These are phyloP conservation scores for Agapornis roseicollis DNA, from an alignment of 2,113 vertebrate species.

Conservation along the genomic window DNA sequence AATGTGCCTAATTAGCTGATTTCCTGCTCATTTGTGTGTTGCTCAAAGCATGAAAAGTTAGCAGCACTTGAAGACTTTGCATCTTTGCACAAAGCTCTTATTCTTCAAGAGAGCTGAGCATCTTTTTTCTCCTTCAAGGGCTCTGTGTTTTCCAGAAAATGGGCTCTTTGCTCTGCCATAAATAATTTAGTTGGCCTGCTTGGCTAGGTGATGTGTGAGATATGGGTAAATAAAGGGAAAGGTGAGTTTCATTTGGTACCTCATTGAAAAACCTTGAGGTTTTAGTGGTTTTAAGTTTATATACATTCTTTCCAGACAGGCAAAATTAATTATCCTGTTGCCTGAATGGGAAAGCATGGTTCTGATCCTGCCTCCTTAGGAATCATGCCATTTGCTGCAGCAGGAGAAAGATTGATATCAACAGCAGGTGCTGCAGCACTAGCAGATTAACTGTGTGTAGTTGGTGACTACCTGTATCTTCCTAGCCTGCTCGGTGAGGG, in stretches of 20 bases:
- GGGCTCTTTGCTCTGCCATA: neutral
- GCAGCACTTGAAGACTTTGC: neutral
- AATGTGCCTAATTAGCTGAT: constrained; percentile 40
- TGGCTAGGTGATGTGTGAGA: neutral
- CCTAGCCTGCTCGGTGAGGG: rapidly evolving
- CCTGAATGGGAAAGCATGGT: neutral
- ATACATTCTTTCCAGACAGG: neutral
- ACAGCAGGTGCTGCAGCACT: neutral
- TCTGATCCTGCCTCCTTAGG: neutral
- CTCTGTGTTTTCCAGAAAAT: neutral
- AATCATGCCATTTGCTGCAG: neutral
- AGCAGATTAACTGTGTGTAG: neutral
- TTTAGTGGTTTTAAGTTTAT: neutral
- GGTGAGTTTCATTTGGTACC: neutral
- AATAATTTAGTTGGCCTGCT: neutral
- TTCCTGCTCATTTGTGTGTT: constrained; percentile 24
- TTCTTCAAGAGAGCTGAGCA: neutral
- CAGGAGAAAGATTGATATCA: neutral
- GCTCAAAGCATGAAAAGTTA: constrained; percentile 23
- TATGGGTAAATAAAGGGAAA: neutral
- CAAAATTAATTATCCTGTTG: neutral
- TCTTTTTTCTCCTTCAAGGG: neutral
- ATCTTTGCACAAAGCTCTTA: neutral
- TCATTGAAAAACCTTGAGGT: neutral
- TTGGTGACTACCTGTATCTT: neutral